Evolutionary conservation across 2,113 vertebrate genomes (phyloP).

Genomic region (Dipodomys merriami): DNA sequence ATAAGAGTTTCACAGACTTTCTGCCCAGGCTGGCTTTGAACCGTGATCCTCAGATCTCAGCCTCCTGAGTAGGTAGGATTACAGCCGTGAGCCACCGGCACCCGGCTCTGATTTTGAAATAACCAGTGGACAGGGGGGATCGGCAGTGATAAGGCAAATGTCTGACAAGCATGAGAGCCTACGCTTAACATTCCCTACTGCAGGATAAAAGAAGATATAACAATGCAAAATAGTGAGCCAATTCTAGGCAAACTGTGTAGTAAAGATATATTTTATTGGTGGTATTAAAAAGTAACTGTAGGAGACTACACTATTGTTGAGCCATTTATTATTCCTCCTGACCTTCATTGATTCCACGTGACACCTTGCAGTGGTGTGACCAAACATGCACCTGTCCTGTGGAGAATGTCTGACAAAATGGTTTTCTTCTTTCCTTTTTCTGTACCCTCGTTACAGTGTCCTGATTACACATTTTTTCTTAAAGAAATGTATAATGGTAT

Average conservation of each 20-base stretch:
- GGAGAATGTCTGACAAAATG: not conserved
- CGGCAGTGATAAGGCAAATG: no score
- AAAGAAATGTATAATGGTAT: not conserved
- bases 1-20: no score
- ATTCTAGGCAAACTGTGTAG: not conserved
- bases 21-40: no score
- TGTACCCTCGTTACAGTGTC: not conserved
- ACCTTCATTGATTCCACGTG: not conserved
- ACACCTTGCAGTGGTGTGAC: no score
- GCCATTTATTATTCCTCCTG: not conserved
- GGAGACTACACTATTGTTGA: not conserved
- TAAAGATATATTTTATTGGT: not conserved
- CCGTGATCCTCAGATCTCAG: no score
- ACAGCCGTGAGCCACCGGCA: no score
- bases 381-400: not conserved
- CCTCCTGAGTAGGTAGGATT: no score
- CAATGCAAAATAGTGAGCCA: not conserved
- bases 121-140: no score
- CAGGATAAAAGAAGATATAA: not conserved
- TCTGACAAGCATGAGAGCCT: no score
- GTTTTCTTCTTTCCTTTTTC: not conserved
- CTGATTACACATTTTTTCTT: not conserved
- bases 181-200: no score
- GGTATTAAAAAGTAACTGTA: not conserved
- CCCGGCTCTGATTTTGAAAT: no score